Base-by-base conservation (phyloP, 2,888 invertebrate species). In the Ernsta delagoae region DNA sequence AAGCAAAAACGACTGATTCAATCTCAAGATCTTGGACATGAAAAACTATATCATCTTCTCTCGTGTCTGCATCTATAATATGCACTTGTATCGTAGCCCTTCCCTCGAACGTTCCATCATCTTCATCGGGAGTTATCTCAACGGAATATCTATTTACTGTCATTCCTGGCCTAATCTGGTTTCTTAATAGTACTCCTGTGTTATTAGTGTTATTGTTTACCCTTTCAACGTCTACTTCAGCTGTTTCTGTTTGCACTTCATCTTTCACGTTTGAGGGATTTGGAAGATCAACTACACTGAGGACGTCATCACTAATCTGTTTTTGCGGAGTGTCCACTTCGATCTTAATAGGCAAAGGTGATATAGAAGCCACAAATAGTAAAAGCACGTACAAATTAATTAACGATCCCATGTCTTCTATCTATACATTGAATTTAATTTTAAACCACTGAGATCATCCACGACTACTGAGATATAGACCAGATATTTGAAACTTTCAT, bases 141-240 rank as follows among this genome's bases (percentile, higher is more conserved):
- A 48, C 48, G 2, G 31, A n/a, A 54, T 88, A 87, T 24, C 72
- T 77, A 2, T 65, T 74, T 0, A 84, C 76, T 0, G 41, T 9
- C 80, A 88, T 83, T 5, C 86, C 89, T 6, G 87, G 85, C 70
- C 88, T 79, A 39, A 87, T 70, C 12, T 65, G 45, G 12, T 48
- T 65, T 24, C 57, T 57, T 12, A 48, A 34, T 12, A 45, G 4
- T 0, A 0, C 45, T 36, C 9, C 64, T n/a, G 31, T 57, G 57
- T 65, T 8, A 36, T 12, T 34, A 31, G 1, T 1, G 3, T 12
- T 12, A 43, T n/a, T 56, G 5, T 39, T 34, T 43, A 1, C n/a
- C 59, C 34, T 59, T 59, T 9, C 6, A 43, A 16, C 24, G 7
- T 43, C 24, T 12, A 59, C 11, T 24, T 9, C 43, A 12, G 16